Conservation (phyloP, 2,888 invertebrate genomes). For the Alloscopus bannaensis region DNA sequence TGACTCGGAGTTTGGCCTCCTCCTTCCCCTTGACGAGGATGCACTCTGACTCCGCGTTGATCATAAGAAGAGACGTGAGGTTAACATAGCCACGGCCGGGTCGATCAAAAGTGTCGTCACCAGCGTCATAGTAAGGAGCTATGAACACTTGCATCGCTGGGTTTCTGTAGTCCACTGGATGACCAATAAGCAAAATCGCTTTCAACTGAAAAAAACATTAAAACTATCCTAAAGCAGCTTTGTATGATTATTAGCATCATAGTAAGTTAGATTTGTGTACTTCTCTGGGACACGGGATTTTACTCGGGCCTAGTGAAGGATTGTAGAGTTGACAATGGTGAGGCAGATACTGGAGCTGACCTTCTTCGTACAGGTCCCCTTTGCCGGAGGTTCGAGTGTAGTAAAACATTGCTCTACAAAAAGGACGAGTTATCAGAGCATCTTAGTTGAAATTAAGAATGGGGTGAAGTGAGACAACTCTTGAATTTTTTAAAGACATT, state of each 20-base stretch:
- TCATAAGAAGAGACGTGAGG: conserved; percentile 16
- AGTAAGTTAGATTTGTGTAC: neutral
- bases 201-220: conserved; percentile 1
- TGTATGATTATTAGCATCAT: neutral
- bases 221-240: too few relatives aligned
- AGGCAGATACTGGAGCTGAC: neutral
- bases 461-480: neutral
- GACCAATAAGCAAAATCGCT: conserved; percentile 4
- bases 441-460: neutral
- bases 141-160: conserved; percentile 18
- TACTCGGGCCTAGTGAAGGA: neutral
- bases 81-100: neutral
- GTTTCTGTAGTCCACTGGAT: conserved; percentile 1
- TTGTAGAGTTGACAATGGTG: conserved; percentile 19
- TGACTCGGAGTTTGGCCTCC: neutral
- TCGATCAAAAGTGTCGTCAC: neutral
- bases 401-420: conserved; percentile 3
- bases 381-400: neutral
- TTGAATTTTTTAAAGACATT: conserved; percentile 5
- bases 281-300: neutral
- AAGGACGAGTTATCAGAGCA: neutral
- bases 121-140: neutral
- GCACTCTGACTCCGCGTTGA: neutral
- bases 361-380: neutral
- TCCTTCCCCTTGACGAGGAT: conserved; percentile 10